phyloP scores from a whole-genome alignment of 2,888 invertebrate species.

The Crossocerus cetratus region DNA sequence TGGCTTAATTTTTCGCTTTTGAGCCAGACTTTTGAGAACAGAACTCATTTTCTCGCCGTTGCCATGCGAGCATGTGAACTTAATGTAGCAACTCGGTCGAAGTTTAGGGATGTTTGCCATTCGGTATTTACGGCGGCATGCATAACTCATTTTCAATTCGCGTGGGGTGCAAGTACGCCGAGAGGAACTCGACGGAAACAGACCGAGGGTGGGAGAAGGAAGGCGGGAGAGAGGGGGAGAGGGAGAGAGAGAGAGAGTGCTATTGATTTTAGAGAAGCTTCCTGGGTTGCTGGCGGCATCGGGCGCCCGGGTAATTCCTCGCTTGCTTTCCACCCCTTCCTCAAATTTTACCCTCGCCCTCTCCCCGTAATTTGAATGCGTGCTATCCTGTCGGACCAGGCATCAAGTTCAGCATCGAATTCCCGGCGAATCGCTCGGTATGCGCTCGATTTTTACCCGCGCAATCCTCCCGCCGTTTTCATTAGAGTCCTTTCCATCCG shows the following conservation, averaged over 20 bases:
- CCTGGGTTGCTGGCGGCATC: constrained; percentile 38
- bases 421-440: too few species aligned
- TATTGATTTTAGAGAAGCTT: constrained; percentile 60
- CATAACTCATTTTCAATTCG: not conserved
- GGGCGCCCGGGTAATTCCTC: constrained; percentile 35
- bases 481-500: constrained; percentile 7
- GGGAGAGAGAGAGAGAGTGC: constrained; percentile 14
- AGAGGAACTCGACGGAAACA: constrained; percentile 14
- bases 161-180: not conserved
- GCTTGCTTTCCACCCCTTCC: constrained; percentile 8
- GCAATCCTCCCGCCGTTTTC: too few species aligned
- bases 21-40: too few species aligned
- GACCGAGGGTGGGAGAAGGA: constrained; percentile 18
- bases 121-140: constrained; percentile 3
- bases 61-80: too few species aligned
- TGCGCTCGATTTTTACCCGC: too few species aligned
- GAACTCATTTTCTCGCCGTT: too few species aligned
- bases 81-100: too few species aligned
- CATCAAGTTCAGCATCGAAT: too few species aligned
- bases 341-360: constrained; percentile 27
- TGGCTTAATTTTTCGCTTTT: too few species aligned
- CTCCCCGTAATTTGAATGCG: constrained; percentile 58
- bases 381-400: constrained; percentile 34
- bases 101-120: too few species aligned
- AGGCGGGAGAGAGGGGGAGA: too few species aligned